Evolutionary conservation across 2,113 vertebrate genomes (phyloP).

Genomic region (Cyprinodon tularosa): DNA sequence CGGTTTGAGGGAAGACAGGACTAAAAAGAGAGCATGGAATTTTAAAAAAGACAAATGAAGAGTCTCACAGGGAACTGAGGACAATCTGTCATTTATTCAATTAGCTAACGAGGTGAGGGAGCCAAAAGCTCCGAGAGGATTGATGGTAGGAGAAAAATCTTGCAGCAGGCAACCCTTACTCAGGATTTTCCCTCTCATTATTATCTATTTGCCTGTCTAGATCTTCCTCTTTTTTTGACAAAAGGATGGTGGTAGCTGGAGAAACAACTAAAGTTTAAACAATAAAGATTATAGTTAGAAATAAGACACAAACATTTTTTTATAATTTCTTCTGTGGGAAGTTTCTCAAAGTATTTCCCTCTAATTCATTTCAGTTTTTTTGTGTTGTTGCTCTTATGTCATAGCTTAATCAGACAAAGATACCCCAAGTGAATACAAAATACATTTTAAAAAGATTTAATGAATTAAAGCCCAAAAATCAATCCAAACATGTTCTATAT

Average conservation of each 20-base stretch:
- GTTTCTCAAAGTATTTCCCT: neutral
- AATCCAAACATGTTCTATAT: no score
- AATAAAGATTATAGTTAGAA: neutral
- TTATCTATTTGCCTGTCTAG: slow-evolving; percentile 16
- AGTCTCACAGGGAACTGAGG: slow-evolving; percentile 69
- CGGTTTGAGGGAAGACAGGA: slow-evolving; percentile 16
- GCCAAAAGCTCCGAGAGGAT: slow-evolving; percentile 70
- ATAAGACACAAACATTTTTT: neutral
- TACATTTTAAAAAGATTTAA: neutral
- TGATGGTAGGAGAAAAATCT: slow-evolving; percentile 74
- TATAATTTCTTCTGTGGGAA: neutral
- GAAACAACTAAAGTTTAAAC: neutral
- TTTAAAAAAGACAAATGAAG: slow-evolving; percentile 30
- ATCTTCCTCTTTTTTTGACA: slow-evolving; percentile 31
- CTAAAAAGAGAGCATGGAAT: slow-evolving; percentile 17
- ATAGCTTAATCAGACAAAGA: neutral
- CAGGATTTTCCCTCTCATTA: slow-evolving; percentile 63
- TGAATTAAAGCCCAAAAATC: neutral
- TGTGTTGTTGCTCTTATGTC: no score
- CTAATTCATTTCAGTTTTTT: neutral
- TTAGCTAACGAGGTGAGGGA: slow-evolving; percentile 80
- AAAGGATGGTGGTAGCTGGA: neutral
- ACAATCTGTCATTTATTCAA: slow-evolving; percentile 88
- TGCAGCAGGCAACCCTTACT: slow-evolving; percentile 77
- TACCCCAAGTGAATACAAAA: neutral